These are phyloP conservation scores for Slavum lentiscoides DNA, from an alignment of 2,888 invertebrate species.

Conservation along the genomic window DNA sequence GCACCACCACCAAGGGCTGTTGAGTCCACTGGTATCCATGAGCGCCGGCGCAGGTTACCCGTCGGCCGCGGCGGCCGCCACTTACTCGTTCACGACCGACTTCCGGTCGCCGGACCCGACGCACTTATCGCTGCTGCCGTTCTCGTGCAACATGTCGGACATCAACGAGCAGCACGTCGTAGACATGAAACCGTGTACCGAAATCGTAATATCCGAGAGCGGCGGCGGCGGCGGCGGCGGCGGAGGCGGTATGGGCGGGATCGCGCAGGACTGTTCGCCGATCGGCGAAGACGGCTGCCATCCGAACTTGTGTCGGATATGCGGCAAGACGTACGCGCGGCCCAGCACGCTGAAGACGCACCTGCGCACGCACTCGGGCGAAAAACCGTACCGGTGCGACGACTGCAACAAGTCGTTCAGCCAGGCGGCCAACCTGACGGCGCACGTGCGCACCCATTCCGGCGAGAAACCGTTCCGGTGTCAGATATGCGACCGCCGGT, in stretches of 20 bases:
- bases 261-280: slow-evolving; percentile 18
- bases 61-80: slow-evolving; percentile 68
- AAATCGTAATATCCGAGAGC: slow-evolving; percentile 17
- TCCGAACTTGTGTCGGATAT: slow-evolving; percentile 89
- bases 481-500: slow-evolving; percentile 93
- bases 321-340: slow-evolving; percentile 94
- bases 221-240: background rate
- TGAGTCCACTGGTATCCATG: slow-evolving; percentile 66
- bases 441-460: slow-evolving; percentile 92
- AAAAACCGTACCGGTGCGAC: slow-evolving; percentile 87
- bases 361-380: slow-evolving; percentile 93
- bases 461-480: slow-evolving; percentile 97
- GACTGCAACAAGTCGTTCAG: slow-evolving; percentile 97
- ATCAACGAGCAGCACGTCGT: slow-evolving; percentile 25
- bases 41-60: slow-evolving; percentile 62
- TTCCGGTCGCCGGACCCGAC: slow-evolving; percentile 59
- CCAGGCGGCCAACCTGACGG: slow-evolving; percentile 97
- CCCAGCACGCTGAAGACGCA: slow-evolving; percentile 97
- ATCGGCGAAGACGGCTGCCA: slow-evolving; percentile 61
- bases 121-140: slow-evolving; percentile 26
- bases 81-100: slow-evolving; percentile 80
- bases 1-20: slow-evolving; percentile 67
- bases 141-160: slow-evolving; percentile 55
- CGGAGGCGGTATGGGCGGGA: background rate
- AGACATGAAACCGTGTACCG: slow-evolving; percentile 26